Evolutionary conservation across 1,140 invertebrate species (phyloP), one percentile per base, ranked within the genome.

Genomic region (Listronotus oregonensis): DNA sequence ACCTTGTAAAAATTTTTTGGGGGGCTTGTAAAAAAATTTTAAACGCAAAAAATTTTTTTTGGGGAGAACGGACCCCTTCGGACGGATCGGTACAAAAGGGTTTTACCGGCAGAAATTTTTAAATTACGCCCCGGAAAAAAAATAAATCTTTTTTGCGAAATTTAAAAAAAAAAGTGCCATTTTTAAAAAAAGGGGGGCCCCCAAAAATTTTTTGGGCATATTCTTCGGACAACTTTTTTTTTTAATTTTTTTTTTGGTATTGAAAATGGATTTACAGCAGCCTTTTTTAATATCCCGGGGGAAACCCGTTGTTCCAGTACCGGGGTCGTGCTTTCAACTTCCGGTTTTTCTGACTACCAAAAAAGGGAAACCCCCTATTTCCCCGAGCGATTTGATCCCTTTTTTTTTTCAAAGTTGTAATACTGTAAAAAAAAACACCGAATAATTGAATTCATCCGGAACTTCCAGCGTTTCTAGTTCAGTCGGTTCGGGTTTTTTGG

Each of bases 401-500:
- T 34, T 34, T 6, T 34, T 9, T 6, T 9, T 9, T 34, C 32
- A 5, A 34, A 34, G 9, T 9, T 34, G 5, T 9, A 34, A 34
- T 34, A 34, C 9, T 34, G 5, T 34, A 34, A 31, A 46, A 32
- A n/a, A n/a, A n/a, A n/a, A n/a, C n/a, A n/a, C n/a, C n/a, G n/a
- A n/a, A n/a, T 17, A 27, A 42, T 14, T 44, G 18, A 40, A 49
- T 14, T 17, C 44, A 55, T 31, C 9, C 5, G 46, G 14, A 43
- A 68, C 66, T 46, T 56, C 49, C 8, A 65, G 18, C 56, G 59
- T 67, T 59, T 47, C 65, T 71, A 15, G 71, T 68, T 4, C 70
- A 63, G 51, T 68, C 17, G 54, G 72, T 47, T 68, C 70, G 6
- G 72, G 75, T 55, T 58, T 77, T 7, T 52, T 77, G n/a, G 55